Base-by-base conservation (phyloP, 2,888 invertebrate species). In the Leptarthrus brevirostris region DNA sequence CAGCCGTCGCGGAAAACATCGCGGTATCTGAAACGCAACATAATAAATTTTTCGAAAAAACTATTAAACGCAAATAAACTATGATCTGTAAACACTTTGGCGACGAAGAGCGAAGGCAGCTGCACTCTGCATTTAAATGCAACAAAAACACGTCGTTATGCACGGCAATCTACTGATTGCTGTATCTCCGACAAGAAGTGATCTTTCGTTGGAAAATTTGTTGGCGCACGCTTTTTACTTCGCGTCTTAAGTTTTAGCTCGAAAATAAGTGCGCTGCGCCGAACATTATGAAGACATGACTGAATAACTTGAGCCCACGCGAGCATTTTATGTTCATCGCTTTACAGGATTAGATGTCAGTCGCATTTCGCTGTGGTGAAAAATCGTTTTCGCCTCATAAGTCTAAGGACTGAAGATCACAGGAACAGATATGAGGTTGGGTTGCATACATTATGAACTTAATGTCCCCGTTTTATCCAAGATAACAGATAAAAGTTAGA, bases 1-100 rank as follows among this genome's bases (percentile, higher is more conserved):
- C n/a, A n/a, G n/a, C n/a, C n/a, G n/a, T n/a, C n/a, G n/a, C n/a
- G n/a, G n/a, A n/a, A n/a, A 12, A 40, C 40, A 18, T 40, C 61
- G n/a, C 61, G 22, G 40, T 61, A 40, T 61, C n/a, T 36, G 40
- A 34, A 14, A 36, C 61, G 36, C 61, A 61, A 36, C 47, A 47
- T 49, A 66, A 66, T 66, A 66, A 66, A 66, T 47, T 49, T 66
- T 14, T 10, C 49, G 14, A 24, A 66, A 49, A 66, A 66, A 66
- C 49, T 66, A 66, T 66, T 66, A 66, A 66, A 44, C 47, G 66
- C 66, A 24, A n/a, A 66, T 66, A 44, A 66, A 44, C 26, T 26
- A 49, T 49, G 61, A 61, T 61, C 61, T 61, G 61, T 40, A 61
- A 61, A 61, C 66, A 66, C 44, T 66, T 47, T 5, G 30, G 47